phyloP scores from a whole-genome alignment of 2,888 invertebrate species.

The Onchidella celtica region DNA sequence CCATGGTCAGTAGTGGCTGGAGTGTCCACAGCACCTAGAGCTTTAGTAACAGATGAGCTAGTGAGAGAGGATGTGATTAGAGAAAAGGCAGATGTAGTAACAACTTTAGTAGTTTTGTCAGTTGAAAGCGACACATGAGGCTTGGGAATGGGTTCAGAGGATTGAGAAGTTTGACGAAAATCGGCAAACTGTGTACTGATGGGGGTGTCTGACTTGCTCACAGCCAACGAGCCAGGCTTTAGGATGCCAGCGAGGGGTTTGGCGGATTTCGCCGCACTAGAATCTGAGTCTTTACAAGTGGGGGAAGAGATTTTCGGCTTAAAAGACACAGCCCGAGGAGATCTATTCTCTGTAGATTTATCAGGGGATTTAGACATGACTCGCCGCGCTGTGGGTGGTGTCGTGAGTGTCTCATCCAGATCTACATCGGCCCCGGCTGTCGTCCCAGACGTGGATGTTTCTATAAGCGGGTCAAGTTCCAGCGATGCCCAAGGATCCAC shows the following conservation, averaged over 20 bases:
- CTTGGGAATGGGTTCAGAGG: too few species aligned
- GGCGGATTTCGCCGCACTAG: too few species aligned
- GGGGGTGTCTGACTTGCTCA: too few species aligned
- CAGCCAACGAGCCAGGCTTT: too few species aligned
- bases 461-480: neutral
- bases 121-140: too few species aligned
- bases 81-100: too few species aligned
- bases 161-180: too few species aligned
- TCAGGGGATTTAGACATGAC: neutral
- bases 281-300: neutral
- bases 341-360: neutral
- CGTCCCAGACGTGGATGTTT: neutral
- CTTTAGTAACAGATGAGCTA: neutral
- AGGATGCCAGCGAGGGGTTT: too few species aligned
- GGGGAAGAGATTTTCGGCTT: neutral
- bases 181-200: too few species aligned
- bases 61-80: too few species aligned
- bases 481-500: neutral
- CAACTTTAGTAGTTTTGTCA: too few species aligned
- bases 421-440: neutral
- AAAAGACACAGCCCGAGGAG: neutral
- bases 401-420: neutral
- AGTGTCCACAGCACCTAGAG: neutral
- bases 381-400: neutral
- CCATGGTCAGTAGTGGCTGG: neutral